Percentiles rank a stretch among this genome's conserved stretches.
These are phyloP conservation scores for Epinephelus moara DNA, from an alignment of 2,113 vertebrate species.

Conservation along the genomic window DNA sequence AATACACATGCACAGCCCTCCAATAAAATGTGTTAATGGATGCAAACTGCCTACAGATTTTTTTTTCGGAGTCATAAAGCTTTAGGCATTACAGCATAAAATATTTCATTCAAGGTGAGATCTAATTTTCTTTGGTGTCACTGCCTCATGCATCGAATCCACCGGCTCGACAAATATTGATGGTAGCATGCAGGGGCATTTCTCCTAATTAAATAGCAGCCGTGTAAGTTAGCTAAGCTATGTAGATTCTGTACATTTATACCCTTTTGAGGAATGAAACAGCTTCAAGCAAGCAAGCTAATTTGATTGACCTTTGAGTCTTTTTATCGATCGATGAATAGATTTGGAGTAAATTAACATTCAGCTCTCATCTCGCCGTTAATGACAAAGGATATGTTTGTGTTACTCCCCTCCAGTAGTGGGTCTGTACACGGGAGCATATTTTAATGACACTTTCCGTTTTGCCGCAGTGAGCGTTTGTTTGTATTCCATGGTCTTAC, in stretches of 20 bases:
- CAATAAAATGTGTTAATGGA: constrained; percentile 65
- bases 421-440: background rate
- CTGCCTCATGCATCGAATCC: background rate
- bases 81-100: constrained; percentile 40
- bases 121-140: constrained; percentile 30
- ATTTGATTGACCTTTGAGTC: constrained; percentile 66
- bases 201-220: constrained; percentile 49
- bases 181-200: constrained; percentile 6
- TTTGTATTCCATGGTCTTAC: constrained; percentile 25
- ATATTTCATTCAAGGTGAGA: constrained; percentile 51
- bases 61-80: constrained; percentile 47
- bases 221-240: constrained; percentile 19
- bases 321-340: constrained; percentile 50
- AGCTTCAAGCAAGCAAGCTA: constrained; percentile 20
- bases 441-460: constrained; percentile 22
- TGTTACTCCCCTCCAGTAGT: constrained; percentile 19
- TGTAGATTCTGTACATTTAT: constrained; percentile 31
- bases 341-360: constrained; percentile 53
- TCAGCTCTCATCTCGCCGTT: constrained; percentile 9
- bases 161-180: constrained; percentile 27
- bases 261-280: constrained; percentile 26
- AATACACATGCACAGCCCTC: constrained; percentile 29
- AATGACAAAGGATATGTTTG: constrained; percentile 52
- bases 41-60: constrained; percentile 62
- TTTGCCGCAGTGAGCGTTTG: background rate